Conservation (phyloP, 2,888 invertebrate genomes). For the Oscheius sp. region DNA sequence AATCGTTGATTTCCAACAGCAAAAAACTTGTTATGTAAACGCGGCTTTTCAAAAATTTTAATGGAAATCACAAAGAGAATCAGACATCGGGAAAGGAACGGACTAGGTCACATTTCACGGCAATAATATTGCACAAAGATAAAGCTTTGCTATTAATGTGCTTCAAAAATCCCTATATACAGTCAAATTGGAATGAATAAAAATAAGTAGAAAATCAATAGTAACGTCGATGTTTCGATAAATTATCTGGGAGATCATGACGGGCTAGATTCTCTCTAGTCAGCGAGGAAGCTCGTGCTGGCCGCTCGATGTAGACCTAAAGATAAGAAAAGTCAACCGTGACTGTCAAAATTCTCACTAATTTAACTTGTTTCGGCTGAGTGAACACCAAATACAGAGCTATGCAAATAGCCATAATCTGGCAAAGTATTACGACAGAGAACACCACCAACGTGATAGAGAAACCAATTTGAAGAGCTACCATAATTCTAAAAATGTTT, state of each 20-base stretch:
- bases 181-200: not conserved
- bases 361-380: conserved; percentile 36
- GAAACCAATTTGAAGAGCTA: conserved; percentile 65
- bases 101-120: no score
- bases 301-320: conserved; percentile 42
- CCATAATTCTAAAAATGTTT: conserved; percentile 56
- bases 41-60: no score
- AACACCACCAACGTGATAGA: conserved; percentile 66
- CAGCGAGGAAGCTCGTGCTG: conserved; percentile 3
- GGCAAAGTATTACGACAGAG: conserved; percentile 57
- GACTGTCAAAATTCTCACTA: conserved; percentile 33
- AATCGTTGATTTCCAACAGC: no score
- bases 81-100: not conserved
- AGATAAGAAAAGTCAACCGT: not conserved
- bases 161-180: not conserved
- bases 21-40: no score
- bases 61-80: not conserved
- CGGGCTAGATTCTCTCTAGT: conserved; percentile 37
- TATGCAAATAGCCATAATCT: conserved; percentile 41
- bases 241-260: conserved; percentile 43
- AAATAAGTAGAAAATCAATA: conserved; percentile 2
- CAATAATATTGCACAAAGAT: not conserved
- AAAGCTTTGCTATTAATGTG: not conserved
- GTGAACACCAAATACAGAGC: conserved; percentile 45
- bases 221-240: conserved; percentile 27